These are phyloP conservation scores for Eilema griseolum DNA, from an alignment of 2,888 invertebrate genomes.

Conservation along the genomic window DNA sequence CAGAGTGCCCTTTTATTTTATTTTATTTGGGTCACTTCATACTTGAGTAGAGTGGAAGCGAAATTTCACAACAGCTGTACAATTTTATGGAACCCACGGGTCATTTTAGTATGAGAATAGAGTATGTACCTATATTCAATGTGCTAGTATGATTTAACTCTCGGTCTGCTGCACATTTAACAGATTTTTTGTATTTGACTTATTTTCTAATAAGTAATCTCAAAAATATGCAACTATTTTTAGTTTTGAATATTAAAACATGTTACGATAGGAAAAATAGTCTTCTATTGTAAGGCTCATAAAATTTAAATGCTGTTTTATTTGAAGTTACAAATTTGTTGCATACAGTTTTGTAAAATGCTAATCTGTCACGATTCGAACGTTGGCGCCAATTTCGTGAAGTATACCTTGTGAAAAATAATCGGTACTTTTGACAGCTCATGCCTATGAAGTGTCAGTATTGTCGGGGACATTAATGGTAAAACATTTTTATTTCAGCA, in stretches of 20 bases:
- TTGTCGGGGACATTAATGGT: no score
- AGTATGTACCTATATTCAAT: no score
- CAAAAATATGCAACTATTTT: conserved; percentile 36
- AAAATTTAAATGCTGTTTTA: conserved; percentile 13
- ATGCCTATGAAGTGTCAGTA: neutral
- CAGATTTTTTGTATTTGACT: neutral
- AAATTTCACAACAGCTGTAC: no score
- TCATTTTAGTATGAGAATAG: no score
- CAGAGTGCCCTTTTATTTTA: no score
- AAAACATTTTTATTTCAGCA: no score
- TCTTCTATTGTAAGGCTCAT: conserved; percentile 23
- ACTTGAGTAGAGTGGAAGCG: no score
- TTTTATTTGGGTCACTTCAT: no score
- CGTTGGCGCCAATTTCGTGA: conserved; percentile 31
- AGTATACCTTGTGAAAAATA: neutral
- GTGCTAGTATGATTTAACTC: neutral
- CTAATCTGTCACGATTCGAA: conserved; percentile 37
- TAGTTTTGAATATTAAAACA: conserved; percentile 28
- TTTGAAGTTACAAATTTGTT: conserved; percentile 6
- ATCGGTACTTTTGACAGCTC: neutral
- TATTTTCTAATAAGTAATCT: conserved; percentile 18
- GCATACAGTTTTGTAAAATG: neutral
- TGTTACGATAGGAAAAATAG: conserved; percentile 23
- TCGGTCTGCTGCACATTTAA: conserved; percentile 3
- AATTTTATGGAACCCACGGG: no score